These are phyloP conservation scores for Drosophila parvula DNA, from an alignment of 1,140 invertebrate genomes.

Conservation along the genomic window DNA sequence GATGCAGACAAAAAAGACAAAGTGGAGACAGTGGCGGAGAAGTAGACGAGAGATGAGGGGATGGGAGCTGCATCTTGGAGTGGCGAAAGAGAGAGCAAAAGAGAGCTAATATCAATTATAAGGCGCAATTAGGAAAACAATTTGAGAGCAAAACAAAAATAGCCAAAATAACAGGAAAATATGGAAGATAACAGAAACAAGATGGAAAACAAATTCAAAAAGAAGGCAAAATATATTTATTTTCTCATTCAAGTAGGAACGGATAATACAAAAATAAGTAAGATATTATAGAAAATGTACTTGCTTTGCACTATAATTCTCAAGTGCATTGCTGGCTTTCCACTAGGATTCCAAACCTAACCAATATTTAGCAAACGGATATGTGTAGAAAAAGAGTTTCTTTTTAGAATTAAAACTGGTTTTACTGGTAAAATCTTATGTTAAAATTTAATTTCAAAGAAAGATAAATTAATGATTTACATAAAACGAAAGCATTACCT, in stretches of 20 bases:
- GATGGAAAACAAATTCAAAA: constrained; percentile 2
- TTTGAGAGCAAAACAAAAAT: constrained; percentile 31
- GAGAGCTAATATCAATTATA: constrained; percentile 65
- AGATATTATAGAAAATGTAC: no score
- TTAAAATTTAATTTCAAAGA: background rate
- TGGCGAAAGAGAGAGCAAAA: constrained; percentile 11
- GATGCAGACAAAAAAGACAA: background rate
- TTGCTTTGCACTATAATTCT: background rate
- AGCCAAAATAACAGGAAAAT: constrained; percentile 10
- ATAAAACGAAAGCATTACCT: constrained; percentile 9
- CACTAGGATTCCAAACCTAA: background rate
- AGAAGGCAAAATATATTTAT: constrained; percentile 4
- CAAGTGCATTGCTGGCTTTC: background rate
- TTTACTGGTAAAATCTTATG: background rate
- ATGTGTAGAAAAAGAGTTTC: background rate
- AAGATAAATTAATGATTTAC: constrained; percentile 14
- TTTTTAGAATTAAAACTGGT: constrained; percentile 4
- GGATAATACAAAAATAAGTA: no score
- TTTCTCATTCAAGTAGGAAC: background rate
- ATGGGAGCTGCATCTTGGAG: constrained; percentile 54
- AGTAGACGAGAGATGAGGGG: background rate
- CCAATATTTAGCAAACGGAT: background rate
- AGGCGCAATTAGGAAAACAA: constrained; percentile 66
- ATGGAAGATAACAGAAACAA: constrained; percentile 2
- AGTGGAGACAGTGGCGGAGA: constrained; percentile 3